Evolutionary conservation across 2,113 vertebrate genomes (phyloP).

Genomic region (Toxostoma redivivum): DNA sequence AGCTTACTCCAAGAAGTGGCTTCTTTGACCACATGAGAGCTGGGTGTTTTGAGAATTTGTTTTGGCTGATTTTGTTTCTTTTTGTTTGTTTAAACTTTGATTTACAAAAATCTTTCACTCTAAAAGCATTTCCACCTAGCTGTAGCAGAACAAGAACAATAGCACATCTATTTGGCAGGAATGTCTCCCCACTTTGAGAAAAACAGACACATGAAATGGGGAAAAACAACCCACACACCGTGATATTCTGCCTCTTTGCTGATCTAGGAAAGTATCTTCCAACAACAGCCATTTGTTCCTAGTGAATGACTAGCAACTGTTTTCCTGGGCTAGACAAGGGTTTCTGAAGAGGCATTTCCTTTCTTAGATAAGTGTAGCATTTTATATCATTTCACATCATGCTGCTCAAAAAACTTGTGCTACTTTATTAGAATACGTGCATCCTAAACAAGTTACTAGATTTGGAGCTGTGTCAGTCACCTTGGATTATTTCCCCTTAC

Average conservation of each 20-base stretch:
- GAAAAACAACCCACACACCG: neutral
- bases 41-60: conserved; percentile 4
- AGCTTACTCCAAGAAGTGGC: conserved; percentile 34
- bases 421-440: neutral
- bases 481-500: neutral
- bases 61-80: neutral
- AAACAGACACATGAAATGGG: neutral
- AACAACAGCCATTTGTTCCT: neutral
- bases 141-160: neutral
- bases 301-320: neutral
- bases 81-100: neutral
- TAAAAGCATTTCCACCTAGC: conserved; percentile 7
- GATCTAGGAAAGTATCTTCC: neutral
- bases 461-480: neutral
- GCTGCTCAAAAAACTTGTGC: neutral
- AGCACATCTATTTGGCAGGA: neutral
- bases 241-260: neutral
- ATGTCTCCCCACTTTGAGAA: neutral
- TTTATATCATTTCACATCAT: neutral
- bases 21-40: conserved; percentile 23
- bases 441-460: neutral
- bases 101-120: neutral
- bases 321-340: neutral
- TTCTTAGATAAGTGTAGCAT: neutral
- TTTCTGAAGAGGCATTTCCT: neutral